Evolutionary conservation across 2,113 vertebrate species (phyloP), one percentile per base, ranked within the genome.

Genomic region (Paracanthobrama guichenoti): DNA sequence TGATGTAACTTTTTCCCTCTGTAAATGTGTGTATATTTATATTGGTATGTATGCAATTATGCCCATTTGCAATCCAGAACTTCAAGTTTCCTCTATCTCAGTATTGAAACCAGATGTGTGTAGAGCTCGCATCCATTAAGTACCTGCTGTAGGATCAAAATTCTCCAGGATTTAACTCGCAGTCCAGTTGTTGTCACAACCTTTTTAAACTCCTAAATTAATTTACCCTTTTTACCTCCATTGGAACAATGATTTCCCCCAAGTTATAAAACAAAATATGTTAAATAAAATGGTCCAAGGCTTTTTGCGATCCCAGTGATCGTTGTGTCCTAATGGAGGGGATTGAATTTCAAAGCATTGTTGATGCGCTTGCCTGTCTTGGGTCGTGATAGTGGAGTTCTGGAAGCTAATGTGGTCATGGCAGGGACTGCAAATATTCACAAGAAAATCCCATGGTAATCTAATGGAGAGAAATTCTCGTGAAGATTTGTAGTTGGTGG

Each of bases 21-120:
- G 64, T 76, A 57, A 55, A 76, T 84, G 75, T 79, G 83, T 85
- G 35, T 79, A 71, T 72, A 48, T 66, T 42, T 72, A 39, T 77
- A 81, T 86, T 66, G 79, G 42, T 83, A 82, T 80, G 81, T 74
- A 74, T 73, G 64, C 18, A 44, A 60, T 60, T 60, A 62, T 75
- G 71, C 64, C 53, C 72, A 60, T 57, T 81, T 81, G 24, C 44
- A 8, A 71, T 53, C 24, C 64, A 85, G 86, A 13, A 57, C 81
- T 80, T 83, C 59, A 76, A 75, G 76, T 83, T 83, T 83, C 81
- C 62, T 83, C 31, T 44, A 79, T 82, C 48, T 39, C 79, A 83
- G 60, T 71, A 85, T 85, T 84, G 48, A 88, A 86, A 84, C 67
- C 87, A 88, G 84, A 88, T 88, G 84, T 53, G 73, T 31, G 64